Base-by-base conservation (phyloP, 2,113 vertebrate species). In the Cichladusa arquata region DNA sequence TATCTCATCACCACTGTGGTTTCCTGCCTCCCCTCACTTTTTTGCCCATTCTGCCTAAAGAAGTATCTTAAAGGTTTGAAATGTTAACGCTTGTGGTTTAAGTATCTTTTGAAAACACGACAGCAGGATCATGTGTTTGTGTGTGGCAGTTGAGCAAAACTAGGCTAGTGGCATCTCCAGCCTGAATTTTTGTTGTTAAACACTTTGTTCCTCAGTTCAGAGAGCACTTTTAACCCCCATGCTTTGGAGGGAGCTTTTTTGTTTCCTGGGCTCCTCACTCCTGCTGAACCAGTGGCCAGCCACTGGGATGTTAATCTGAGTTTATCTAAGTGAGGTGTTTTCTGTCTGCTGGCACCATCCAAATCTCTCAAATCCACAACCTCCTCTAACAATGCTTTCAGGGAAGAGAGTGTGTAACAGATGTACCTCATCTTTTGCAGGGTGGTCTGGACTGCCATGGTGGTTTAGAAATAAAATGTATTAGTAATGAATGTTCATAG, bases 401-500 rank as follows among this genome's bases (percentile, higher is more conserved):
- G 70, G n/a, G 56, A 56, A 25, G 34, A 51, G 40, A 20, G 14
- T 4, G 11, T 47, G 11, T 29, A 92, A 64, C 91, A 96, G 81
- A 90, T 82, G 85, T 36, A 85, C 65, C 34, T 88, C 42, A n/a
- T 97, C 82, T 89, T 92, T 62, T 90, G 51, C 70, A 48, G 58
- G 67, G 84, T 90, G 93, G 65, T 95, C 91, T 85, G 44, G 54
- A 12, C 18, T 72, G 61, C 69, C 34, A 3, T 26, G n/a, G 83
- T 8, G 26, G 45, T 62, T 79, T 81, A 66, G 91, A 65, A 88
- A 83, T 54, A 61, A 94, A 88, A 74, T 87, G 36, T 80, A 88
- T 95, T 93, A 67, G 86, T 91, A 81, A 92, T 92, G 81, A 47
- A 72, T 67, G 50, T 54, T 92, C 79, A 6, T 80, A 95, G 84